phyloP scores from a whole-genome alignment of 2,888 invertebrate genomes.

The Hermaeophaga mercurialis region DNA sequence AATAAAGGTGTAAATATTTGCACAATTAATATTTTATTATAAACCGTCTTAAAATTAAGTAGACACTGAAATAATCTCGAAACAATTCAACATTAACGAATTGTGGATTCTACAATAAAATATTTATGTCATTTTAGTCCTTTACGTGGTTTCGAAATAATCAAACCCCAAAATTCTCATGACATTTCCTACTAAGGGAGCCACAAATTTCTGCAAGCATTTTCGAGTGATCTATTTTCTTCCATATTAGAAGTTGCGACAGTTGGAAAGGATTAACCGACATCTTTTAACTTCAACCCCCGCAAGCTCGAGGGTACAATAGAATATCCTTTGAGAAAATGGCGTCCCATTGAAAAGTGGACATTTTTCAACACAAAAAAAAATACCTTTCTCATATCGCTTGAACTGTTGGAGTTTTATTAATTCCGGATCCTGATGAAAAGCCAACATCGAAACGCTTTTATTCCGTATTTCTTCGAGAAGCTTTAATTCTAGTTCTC shows the following conservation, averaged over 20 bases:
- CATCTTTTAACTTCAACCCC: slow-evolving; percentile 21
- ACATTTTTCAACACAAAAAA: slow-evolving; percentile 2
- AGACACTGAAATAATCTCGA: too few species aligned
- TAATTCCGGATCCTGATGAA: too few species aligned
- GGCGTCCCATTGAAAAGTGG: slow-evolving; percentile 4
- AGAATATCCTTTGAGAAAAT: slow-evolving; percentile 16
- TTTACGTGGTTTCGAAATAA: slow-evolving; percentile 13
- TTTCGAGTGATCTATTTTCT: slow-evolving; percentile 18
- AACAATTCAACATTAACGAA: background rate
- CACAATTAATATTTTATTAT: too few species aligned
- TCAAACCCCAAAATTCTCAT: slow-evolving; percentile 18
- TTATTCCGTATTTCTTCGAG: too few species aligned
- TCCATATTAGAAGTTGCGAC: slow-evolving; percentile 23
- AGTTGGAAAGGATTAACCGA: slow-evolving; percentile 25
- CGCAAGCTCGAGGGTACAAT: slow-evolving; percentile 12
- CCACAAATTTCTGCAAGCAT: slow-evolving; percentile 13
- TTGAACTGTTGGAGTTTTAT: background rate
- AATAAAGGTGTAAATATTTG: too few species aligned
- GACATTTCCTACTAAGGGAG: slow-evolving; percentile 17
- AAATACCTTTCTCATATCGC: background rate
- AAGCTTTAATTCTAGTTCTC: too few species aligned
- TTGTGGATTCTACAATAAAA: background rate
- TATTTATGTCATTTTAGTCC: background rate
- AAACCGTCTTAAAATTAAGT: too few species aligned
- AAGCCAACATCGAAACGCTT: too few species aligned